Conservation (phyloP, 1,140 invertebrate species). For the Brachionus rubens region DNA sequence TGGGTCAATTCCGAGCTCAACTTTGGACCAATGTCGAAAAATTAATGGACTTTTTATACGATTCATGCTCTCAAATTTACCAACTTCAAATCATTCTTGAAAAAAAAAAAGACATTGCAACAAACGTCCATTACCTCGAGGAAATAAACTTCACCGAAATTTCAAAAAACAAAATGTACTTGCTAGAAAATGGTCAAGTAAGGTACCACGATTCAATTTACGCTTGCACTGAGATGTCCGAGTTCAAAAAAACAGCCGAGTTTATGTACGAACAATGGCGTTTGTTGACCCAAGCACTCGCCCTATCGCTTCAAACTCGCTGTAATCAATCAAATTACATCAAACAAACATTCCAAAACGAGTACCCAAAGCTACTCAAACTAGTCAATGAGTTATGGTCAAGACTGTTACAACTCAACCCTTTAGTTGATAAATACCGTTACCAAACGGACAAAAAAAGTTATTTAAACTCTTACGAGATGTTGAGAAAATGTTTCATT, state of each 20-base stretch:
- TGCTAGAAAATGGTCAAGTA: not conserved
- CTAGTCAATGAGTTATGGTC: constrained; percentile 68
- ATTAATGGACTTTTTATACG: constrained; percentile 70
- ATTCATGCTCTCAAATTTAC: constrained; percentile 67
- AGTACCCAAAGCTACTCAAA: constrained; percentile 78
- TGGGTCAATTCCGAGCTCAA: constrained; percentile 69
- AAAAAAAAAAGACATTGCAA: constrained; percentile 64
- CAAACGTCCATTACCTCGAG: constrained; percentile 63
- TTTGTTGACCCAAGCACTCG: constrained; percentile 52
- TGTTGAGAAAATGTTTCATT: constrained; percentile 61
- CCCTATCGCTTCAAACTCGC: constrained; percentile 65
- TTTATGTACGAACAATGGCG: constrained; percentile 39
- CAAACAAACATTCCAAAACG: constrained; percentile 80
- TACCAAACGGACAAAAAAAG: constrained; percentile 49
- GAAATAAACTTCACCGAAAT: constrained; percentile 48
- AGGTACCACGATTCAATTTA: not conserved
- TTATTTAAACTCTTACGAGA: constrained; percentile 46
- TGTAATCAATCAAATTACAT: constrained; percentile 67
- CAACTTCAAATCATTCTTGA: constrained; percentile 62
- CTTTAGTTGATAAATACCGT: constrained; percentile 7
- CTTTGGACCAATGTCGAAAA: constrained; percentile 77
- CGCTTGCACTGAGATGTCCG: not conserved
- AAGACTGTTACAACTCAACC: constrained; percentile 62
- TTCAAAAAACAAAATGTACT: constrained; percentile 13
- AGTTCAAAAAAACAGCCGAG: not conserved